phyloP scores from a whole-genome alignment of 2,888 invertebrate genomes.

The Eupeodes luniger region DNA sequence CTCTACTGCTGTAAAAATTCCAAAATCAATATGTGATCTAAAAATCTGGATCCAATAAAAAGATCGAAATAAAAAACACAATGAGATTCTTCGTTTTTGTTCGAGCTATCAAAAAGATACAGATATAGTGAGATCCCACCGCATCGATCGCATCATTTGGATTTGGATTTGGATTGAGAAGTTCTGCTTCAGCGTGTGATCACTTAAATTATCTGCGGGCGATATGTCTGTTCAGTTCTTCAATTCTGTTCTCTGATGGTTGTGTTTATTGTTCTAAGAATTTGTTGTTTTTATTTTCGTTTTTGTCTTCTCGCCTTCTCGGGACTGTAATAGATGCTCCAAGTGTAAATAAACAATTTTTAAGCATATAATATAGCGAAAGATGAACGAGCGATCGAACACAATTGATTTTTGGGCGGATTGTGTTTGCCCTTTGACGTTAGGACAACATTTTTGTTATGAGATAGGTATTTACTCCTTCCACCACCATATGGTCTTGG shows the following conservation, averaged over 20 bases:
- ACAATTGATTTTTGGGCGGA: conserved; percentile 35
- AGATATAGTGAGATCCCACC: conserved; percentile 45
- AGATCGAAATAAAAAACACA: conserved; percentile 12
- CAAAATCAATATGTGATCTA: conserved; percentile 60
- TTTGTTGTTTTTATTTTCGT: conserved; percentile 41
- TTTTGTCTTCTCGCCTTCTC: conserved; percentile 61
- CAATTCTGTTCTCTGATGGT: conserved; percentile 28
- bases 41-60: conserved; percentile 39
- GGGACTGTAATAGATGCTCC: conserved; percentile 72
- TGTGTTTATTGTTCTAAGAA: conserved; percentile 73
- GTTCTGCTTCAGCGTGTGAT: conserved; percentile 52
- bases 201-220: conserved; percentile 72
- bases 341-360: conserved; percentile 72
- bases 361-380: neutral
- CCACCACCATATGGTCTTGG: conserved; percentile 50
- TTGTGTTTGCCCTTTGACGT: conserved; percentile 54
- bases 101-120: conserved; percentile 45
- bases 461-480: conserved; percentile 21
- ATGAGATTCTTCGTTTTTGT: conserved; percentile 36
- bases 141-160: too few species aligned
- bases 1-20: conserved; percentile 41
- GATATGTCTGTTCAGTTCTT: conserved; percentile 63
- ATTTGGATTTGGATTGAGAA: conserved; percentile 8
- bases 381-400: conserved; percentile 36
- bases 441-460: conserved; percentile 39